Percentiles rank a stretch among this genome's conserved stretches.
Conservation (phyloP, 2,888 invertebrate species). For the Eupithecia centaureata region DNA sequence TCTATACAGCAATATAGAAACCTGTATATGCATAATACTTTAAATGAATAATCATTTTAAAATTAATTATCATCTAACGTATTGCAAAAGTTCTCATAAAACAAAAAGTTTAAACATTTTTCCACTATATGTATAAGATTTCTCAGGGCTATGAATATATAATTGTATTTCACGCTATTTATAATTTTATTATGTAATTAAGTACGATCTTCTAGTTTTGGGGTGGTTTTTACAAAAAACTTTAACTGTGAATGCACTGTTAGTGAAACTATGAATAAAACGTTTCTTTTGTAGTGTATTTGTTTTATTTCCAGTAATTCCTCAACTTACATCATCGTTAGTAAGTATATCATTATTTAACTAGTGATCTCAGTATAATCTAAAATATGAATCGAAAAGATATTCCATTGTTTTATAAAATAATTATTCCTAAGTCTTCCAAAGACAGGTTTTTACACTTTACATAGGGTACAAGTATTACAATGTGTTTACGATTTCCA, state of each 20-base stretch:
- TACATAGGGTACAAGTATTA: too few relatives aligned
- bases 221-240: slow-evolving; percentile 63
- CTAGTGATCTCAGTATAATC: neutral
- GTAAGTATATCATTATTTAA: neutral
- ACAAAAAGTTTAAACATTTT: neutral
- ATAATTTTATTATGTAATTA: neutral
- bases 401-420: too few relatives aligned
- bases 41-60: too few relatives aligned
- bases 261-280: slow-evolving; percentile 75
- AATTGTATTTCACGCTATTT: slow-evolving; percentile 73
- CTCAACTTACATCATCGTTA: neutral
- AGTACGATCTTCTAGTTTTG: slow-evolving; percentile 46
- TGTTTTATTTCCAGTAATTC: slow-evolving; percentile 52
- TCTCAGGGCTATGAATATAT: slow-evolving; percentile 34
- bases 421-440: neutral
- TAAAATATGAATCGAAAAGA: too few relatives aligned
- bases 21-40: too few relatives aligned
- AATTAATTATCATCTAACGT: too few relatives aligned
- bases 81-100: too few relatives aligned
- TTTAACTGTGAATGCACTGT: slow-evolving; percentile 79
- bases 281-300: slow-evolving; percentile 72
- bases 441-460: too few relatives aligned
- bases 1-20: too few relatives aligned
- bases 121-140: neutral
- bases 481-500: too few relatives aligned